Percentiles rank a stretch among this genome's conserved stretches.
Conservation (phyloP, 1,140 invertebrate species). For the Argopecten irradians region DNA sequence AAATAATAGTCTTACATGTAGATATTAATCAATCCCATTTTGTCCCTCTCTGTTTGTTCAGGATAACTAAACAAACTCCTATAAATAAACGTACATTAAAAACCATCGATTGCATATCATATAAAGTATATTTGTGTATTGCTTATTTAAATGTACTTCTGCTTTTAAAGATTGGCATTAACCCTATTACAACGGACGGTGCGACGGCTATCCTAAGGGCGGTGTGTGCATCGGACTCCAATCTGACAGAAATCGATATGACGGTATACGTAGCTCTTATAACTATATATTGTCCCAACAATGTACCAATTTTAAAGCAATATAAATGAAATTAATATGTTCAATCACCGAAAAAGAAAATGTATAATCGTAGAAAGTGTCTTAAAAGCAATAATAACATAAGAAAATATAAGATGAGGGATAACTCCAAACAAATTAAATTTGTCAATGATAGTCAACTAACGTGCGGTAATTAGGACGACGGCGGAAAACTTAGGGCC, state of each 20-base stretch:
- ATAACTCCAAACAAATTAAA: too few relatives aligned
- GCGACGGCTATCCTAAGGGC: constrained; percentile 62
- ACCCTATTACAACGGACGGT: constrained; percentile 68
- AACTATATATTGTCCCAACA: neutral
- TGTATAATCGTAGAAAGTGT: too few relatives aligned
- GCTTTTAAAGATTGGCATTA: constrained; percentile 61
- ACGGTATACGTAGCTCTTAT: constrained; percentile 53
- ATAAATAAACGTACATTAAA: neutral
- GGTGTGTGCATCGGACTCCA: constrained; percentile 56
- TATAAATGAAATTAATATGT: neutral
- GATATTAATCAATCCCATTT: neutral
- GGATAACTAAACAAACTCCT: neutral
- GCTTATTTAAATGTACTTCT: constrained; percentile 3
- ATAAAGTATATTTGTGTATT: neutral
- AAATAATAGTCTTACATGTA: neutral
- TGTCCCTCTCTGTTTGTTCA: neutral
- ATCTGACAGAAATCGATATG: constrained; percentile 62
- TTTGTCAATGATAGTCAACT: too few relatives aligned
- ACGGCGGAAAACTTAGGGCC: too few relatives aligned
- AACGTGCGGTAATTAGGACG: too few relatives aligned
- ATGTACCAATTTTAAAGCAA: constrained; percentile 25
- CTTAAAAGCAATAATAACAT: too few relatives aligned
- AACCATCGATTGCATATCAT: neutral
- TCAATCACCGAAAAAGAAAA: neutral
- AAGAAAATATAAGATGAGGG: too few relatives aligned